These are phyloP conservation scores for Psittacula echo DNA, from an alignment of 2,797 vertebrate species.

Conservation along the genomic window DNA sequence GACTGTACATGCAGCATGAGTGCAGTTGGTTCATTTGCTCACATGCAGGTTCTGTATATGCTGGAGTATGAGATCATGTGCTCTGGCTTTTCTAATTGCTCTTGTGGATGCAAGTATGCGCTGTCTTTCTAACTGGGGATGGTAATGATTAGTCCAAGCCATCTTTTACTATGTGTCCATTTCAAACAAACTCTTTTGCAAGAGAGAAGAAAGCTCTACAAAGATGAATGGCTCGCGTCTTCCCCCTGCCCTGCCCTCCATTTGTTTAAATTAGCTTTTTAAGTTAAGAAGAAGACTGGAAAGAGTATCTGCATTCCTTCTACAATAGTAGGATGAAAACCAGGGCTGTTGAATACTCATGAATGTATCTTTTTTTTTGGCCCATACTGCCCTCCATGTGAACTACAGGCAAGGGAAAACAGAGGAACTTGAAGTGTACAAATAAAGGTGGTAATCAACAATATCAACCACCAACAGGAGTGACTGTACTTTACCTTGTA, in stretches of 20 bases:
- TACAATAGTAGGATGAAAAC: not conserved
- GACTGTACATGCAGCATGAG: not conserved
- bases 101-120: not conserved
- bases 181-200: not conserved
- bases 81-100: not conserved
- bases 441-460: not conserved
- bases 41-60: not conserved
- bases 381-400: not conserved
- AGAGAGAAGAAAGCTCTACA: not conserved
- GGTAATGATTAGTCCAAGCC: not conserved
- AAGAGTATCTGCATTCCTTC: not conserved
- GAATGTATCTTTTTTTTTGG: not conserved
- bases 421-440: not conserved
- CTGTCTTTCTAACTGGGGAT: not conserved
- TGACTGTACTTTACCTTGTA: not conserved
- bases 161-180: not conserved
- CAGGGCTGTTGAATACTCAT: not conserved
- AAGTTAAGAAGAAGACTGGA: not conserved
- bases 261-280: not conserved
- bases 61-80: not conserved
- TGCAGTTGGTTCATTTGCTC: not conserved
- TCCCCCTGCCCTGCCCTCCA: not conserved
- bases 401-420: not conserved
- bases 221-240: not conserved
- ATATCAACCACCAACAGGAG: not conserved